Base-by-base conservation (phyloP, 1,140 invertebrate genomes). In the Bombus vancouverensis region DNA sequence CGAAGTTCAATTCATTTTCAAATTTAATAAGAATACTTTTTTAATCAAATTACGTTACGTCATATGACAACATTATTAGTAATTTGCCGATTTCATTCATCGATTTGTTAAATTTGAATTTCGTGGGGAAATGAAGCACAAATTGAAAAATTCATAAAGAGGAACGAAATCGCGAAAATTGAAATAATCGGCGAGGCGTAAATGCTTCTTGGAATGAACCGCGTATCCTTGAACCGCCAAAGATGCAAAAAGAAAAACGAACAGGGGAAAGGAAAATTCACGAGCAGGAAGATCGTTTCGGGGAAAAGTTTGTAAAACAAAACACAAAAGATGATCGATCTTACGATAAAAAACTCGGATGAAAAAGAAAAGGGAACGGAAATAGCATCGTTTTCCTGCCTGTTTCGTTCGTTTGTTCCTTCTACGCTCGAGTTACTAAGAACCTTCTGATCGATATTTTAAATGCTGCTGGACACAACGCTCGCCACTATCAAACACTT, bases 391-490 rank as follows among this genome's bases (percentile, higher is more conserved):
- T 62, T 68, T 66, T 73, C 53, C n/a, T 59, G 44, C 25, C 65
- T 39, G 25, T 71, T 39, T 77, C 25, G 34, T 42, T 71, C 22
- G 10, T 68, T 90, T 81, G 77, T 80, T 42, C 42, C 42, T 39
- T 86, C 65, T 68, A 85, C 79, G 72, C 83, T 77, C 68, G 79
- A 62, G 37, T 86, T 76, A 77, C 80, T 73, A 88, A 73, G 65
- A 88, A 85, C 6, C 73, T 87, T 87, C 72, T 32, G 57, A 62
- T 62, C 57, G 37, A 65, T 62, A 74, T 84, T 32, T 81, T 37
- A 28, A 71, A 74, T 65, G 53, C 73, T 82, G 85, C 66, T 90
- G 90, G 72, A 88, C 88, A 91, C 87, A 77, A 57, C 75, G 73
- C 75, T 77, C 34, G 34, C 57, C 57, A 32, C 57, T 77, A 79